These are phyloP conservation scores for Vidua macroura DNA, from an alignment of 2,113 vertebrate species.

Conservation along the genomic window DNA sequence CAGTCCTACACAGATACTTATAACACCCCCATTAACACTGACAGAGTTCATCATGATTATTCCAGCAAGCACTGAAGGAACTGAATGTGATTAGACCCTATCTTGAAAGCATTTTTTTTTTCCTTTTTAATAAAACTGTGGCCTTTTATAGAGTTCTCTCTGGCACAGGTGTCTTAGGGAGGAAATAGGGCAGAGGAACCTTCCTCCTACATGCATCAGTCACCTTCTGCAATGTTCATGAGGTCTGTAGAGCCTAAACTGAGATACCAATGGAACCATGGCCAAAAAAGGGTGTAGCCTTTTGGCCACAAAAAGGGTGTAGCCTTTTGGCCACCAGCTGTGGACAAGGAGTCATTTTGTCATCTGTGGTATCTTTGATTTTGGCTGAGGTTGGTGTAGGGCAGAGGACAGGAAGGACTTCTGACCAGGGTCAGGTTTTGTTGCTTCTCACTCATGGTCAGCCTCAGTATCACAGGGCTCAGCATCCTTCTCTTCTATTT, in stretches of 20 bases:
- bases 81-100: slow-evolving; percentile 24
- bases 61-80: slow-evolving; percentile 36
- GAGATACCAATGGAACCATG: background rate
- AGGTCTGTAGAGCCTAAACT: background rate
- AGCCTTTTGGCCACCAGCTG: background rate
- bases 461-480: background rate
- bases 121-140: background rate
- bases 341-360: background rate
- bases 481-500: background rate
- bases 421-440: background rate
- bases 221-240: fast-evolving
- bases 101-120: background rate
- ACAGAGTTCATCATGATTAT: slow-evolving; percentile 64
- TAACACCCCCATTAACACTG: slow-evolving; percentile 64
- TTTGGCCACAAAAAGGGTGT: background rate
- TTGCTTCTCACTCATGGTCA: background rate
- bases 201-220: background rate
- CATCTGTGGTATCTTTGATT: background rate
- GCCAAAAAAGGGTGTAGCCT: background rate
- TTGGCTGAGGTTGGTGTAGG: background rate
- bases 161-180: background rate
- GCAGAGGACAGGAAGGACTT: background rate
- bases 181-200: background rate
- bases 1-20: slow-evolving; percentile 66
- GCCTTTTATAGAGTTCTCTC: background rate